Percentiles rank a stretch among this genome's conserved stretches.
Conservation (phyloP, 2,797 vertebrate genomes). For the Luscinia megarhynchos region DNA sequence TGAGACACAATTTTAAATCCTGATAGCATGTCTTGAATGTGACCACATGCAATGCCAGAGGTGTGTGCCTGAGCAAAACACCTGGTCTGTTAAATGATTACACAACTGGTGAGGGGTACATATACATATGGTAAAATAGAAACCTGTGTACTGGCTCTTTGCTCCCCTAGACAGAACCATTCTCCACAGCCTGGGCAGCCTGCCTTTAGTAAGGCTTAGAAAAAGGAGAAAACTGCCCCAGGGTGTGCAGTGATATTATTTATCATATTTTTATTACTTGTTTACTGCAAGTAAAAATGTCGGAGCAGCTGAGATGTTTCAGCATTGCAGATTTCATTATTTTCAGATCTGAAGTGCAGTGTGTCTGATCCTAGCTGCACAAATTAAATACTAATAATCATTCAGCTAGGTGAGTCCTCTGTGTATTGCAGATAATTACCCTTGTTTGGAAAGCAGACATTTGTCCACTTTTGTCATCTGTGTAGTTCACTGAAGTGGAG, state of each 20-base stretch:
- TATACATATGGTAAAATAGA: not conserved
- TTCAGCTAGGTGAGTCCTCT: not conserved
- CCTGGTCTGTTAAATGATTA: not conserved
- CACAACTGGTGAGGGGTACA: not conserved
- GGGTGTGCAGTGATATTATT: not conserved
- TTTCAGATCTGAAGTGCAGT: slow-evolving; percentile 20
- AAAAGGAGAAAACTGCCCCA: not conserved
- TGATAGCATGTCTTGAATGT: not conserved
- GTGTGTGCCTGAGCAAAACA: not conserved
- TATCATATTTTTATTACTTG: not conserved
- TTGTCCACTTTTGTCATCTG: slow-evolving; percentile 10
- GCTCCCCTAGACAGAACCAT: not conserved
- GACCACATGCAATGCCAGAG: not conserved
- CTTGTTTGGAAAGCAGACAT: slow-evolving; percentile 25
- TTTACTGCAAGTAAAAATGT: slow-evolving; percentile 23
- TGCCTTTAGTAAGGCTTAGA: not conserved
- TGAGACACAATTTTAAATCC: slow-evolving; percentile 3
- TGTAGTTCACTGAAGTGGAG: slow-evolving; percentile 40
- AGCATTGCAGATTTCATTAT: slow-evolving; percentile 4
- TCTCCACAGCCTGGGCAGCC: not conserved
- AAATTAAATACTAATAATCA: slow-evolving; percentile 45
- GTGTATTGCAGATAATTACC: slow-evolving; percentile 14
- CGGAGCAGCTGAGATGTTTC: slow-evolving; percentile 11
- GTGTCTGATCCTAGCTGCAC: slow-evolving; percentile 25
- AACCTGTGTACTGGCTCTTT: not conserved